These are phyloP conservation scores for Hormaphis cornu DNA, from an alignment of 1,140 invertebrate genomes.

Conservation along the genomic window DNA sequence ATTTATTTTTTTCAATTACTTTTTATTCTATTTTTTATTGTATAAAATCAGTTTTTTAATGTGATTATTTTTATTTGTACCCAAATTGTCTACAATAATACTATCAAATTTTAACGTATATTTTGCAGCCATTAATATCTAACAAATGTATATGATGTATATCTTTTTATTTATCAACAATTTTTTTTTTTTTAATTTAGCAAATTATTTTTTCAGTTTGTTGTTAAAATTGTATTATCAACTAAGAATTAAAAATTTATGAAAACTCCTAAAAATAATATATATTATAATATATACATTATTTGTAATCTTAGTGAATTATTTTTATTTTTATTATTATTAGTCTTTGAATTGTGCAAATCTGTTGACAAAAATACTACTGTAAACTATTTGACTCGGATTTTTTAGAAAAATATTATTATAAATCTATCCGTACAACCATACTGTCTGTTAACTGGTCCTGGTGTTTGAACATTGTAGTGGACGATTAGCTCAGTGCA, in stretches of 20 bases:
- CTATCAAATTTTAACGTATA: not conserved
- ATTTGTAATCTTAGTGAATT: slow-evolving; percentile 21
- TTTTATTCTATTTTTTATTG: slow-evolving; percentile 8
- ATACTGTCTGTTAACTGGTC: too few species aligned
- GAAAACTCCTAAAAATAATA: slow-evolving; percentile 19
- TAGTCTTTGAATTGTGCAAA: too few species aligned
- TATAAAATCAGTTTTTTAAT: slow-evolving; percentile 13
- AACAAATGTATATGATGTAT: not conserved
- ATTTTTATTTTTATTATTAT: slow-evolving; percentile 12
- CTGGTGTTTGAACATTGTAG: too few species aligned
- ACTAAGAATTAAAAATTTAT: too few species aligned
- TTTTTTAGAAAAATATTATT: not conserved
- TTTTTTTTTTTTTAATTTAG: not conserved
- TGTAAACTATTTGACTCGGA: not conserved
- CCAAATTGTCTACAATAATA: not conserved
- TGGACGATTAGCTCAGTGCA: too few species aligned
- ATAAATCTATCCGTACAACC: too few species aligned
- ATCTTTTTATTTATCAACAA: slow-evolving; percentile 6
- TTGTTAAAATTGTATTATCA: slow-evolving; percentile 12
- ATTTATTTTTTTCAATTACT: slow-evolving; percentile 9
- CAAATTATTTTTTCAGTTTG: not conserved
- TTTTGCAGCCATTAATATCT: slow-evolving; percentile 2
- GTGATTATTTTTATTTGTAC: slow-evolving; percentile 13
- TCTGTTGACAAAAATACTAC: too few species aligned
- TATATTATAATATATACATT: slow-evolving; percentile 6